Evolutionary conservation across 2,797 vertebrate genomes (phyloP).

Genomic region (Buphagus erythrorhynchus): DNA sequence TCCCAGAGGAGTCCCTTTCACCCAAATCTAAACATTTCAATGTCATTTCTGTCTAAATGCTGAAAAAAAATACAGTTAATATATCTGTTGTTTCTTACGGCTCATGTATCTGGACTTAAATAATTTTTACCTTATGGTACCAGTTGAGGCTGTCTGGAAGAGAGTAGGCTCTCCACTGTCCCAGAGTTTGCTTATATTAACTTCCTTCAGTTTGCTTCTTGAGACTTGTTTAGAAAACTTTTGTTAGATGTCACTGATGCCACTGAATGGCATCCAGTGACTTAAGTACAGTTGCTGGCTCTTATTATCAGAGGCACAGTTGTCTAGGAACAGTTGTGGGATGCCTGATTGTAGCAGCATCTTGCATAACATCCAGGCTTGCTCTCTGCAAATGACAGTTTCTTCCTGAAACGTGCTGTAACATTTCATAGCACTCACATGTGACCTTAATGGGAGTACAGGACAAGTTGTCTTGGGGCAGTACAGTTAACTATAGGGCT

Average conservation of each 20-base stretch:
- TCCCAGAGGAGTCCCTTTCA: not conserved
- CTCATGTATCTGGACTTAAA: not conserved
- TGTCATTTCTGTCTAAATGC: not conserved
- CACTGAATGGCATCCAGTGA: not conserved
- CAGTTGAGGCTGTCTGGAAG: not conserved
- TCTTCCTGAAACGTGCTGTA: not conserved
- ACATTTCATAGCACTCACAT: not conserved
- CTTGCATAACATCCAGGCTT: not conserved
- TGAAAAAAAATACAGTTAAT: not conserved
- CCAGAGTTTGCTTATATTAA: not conserved
- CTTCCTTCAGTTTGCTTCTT: not conserved
- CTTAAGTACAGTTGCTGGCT: not conserved
- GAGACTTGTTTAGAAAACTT: not conserved
- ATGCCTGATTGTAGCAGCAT: not conserved
- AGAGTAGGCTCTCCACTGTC: not conserved
- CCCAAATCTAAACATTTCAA: not conserved
- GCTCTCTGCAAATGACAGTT: not conserved
- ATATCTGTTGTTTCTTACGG: not conserved
- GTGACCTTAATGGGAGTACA: not conserved
- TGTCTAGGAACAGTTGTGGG: not conserved
- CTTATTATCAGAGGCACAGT: not conserved
- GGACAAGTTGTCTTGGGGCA: not conserved
- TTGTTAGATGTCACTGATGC: not conserved
- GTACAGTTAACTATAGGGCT: not conserved
- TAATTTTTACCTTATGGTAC: not conserved